phyloP scores from a whole-genome alignment of 2,113 vertebrate species.

The Sylvia atricapilla region DNA sequence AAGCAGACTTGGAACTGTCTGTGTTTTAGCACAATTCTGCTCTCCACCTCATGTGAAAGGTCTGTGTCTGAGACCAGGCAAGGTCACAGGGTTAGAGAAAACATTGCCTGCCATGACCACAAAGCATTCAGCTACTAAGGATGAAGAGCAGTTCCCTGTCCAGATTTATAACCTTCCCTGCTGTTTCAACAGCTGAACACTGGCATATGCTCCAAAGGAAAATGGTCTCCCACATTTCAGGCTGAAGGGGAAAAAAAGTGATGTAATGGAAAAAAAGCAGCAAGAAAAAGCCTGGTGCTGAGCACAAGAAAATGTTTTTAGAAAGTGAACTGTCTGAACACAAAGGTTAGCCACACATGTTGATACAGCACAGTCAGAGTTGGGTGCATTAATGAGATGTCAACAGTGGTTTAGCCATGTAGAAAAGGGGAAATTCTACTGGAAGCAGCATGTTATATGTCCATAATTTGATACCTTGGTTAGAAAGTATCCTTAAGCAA shows the following conservation, averaged over 20 bases:
- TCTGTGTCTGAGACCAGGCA: neutral
- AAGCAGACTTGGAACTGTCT: neutral
- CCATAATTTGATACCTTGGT: neutral
- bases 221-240: neutral
- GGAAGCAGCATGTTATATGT: neutral
- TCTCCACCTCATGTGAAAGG: neutral
- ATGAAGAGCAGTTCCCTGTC: neutral
- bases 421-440: neutral
- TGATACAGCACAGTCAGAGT: neutral
- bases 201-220: neutral
- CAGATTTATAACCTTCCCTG: conserved; percentile 29
- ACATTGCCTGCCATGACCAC: neutral
- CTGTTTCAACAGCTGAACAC: neutral
- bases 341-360: neutral
- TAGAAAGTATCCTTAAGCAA: neutral
- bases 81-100: conserved; percentile 20
- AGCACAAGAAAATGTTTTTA: neutral
- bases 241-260: neutral
- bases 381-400: neutral
- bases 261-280: neutral
- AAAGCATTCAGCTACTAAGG: neutral
- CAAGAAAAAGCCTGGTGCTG: neutral
- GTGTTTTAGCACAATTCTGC: neutral
- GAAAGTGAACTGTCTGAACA: neutral
- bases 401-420: neutral